phyloP scores from a whole-genome alignment of 1,140 invertebrate genomes.

The Theocolax elegans region DNA sequence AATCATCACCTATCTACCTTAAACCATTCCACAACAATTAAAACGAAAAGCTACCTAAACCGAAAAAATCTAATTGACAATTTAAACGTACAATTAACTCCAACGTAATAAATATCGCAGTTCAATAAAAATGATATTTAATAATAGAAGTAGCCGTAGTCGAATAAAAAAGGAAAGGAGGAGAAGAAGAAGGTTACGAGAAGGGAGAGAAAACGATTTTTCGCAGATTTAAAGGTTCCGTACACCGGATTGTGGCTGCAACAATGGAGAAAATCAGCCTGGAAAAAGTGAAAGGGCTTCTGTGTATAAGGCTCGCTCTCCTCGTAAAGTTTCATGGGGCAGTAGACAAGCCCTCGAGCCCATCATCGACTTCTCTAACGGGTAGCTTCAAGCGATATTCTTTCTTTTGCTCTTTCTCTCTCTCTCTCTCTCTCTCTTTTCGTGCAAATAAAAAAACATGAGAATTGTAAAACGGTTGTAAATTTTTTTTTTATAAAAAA shows the following conservation, averaged over 20 bases:
- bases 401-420: conserved; percentile 3
- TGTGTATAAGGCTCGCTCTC: conserved; percentile 11
- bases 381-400: neutral
- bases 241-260: neutral
- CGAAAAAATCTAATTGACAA: too few species aligned
- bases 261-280: conserved; percentile 23
- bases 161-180: too few species aligned
- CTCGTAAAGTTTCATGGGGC: conserved; percentile 41
- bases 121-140: too few species aligned
- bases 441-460: conserved; percentile 30
- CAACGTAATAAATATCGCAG: too few species aligned
- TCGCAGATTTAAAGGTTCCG: conserved; percentile 23
- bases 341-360: conserved; percentile 42
- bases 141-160: too few species aligned
- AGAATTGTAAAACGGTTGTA: conserved; percentile 19
- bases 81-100: too few species aligned
- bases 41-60: too few species aligned
- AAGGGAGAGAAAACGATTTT: conserved; percentile 21
- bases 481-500: conserved; percentile 26
- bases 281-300: conserved; percentile 29
- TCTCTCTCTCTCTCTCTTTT: neutral
- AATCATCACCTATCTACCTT: too few species aligned
- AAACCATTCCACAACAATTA: too few species aligned
- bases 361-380: conserved; percentile 41
- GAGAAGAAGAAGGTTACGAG: too few species aligned